Conservation (phyloP, 2,888 invertebrate genomes). For the Elmis aenea region DNA sequence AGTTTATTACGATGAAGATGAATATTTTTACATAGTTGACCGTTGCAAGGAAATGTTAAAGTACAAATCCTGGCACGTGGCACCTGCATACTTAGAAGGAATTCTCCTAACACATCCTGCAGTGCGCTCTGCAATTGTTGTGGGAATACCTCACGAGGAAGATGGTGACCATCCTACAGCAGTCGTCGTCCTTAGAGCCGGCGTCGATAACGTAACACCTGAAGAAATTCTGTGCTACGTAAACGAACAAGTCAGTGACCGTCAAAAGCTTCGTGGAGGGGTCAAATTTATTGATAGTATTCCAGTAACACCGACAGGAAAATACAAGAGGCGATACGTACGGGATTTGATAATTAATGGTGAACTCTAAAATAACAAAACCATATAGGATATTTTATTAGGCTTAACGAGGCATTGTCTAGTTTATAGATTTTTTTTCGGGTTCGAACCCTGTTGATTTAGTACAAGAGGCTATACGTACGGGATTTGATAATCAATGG, state of each 20-base stretch:
- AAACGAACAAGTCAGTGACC: constrained; percentile 21
- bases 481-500: constrained; percentile 5
- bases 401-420: too few relatives aligned
- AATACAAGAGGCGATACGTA: constrained; percentile 14
- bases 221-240: constrained; percentile 20
- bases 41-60: constrained; percentile 52
- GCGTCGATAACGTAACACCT: not conserved
- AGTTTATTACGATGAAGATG: constrained; percentile 48
- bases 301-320: constrained; percentile 20
- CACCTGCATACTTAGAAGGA: constrained; percentile 36
- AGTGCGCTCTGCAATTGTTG: constrained; percentile 31
- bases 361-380: too few relatives aligned
- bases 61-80: constrained; percentile 49
- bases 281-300: constrained; percentile 21
- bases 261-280: constrained; percentile 24
- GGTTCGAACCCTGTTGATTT: too few relatives aligned
- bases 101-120: constrained; percentile 36
- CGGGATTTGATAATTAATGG: constrained; percentile 5
- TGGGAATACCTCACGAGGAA: constrained; percentile 36
- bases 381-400: too few relatives aligned
- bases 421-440: too few relatives aligned
- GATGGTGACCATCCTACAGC: constrained; percentile 39
- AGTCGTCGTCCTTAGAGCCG: constrained; percentile 28
- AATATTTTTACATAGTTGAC: constrained; percentile 48
- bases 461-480: constrained; percentile 14